phyloP scores from a whole-genome alignment of 2,113 vertebrate species.

The Ciconia stormi region DNA sequence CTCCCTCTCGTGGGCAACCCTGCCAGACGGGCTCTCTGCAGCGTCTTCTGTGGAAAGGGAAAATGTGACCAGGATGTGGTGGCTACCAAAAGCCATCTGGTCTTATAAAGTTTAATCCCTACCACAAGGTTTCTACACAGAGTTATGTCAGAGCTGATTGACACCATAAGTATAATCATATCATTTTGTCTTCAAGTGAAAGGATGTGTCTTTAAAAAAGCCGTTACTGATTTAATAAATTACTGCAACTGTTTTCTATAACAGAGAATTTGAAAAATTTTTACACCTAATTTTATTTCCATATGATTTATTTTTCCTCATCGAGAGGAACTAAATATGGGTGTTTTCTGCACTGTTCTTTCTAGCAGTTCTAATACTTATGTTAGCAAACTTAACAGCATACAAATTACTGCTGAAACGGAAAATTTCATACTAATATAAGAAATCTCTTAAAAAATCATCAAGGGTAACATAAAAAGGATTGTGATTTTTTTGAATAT shows the following conservation, averaged over 20 bases:
- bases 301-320: not conserved
- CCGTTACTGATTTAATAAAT: not conserved
- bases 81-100: not conserved
- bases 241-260: not conserved
- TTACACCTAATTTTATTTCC: conserved; percentile 9
- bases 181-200: not conserved
- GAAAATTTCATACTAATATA: not conserved
- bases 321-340: not conserved
- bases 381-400: not conserved
- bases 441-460: not conserved
- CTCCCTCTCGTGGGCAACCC: fast-evolving
- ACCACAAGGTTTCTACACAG: not conserved
- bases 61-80: not conserved
- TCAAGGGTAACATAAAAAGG: not conserved
- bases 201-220: not conserved
- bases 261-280: not conserved
- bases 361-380: not conserved
- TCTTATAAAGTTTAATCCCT: not conserved
- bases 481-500: not conserved
- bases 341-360: not conserved
- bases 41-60: not conserved
- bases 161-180: not conserved
- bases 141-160: not conserved
- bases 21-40: fast-evolving
- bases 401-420: not conserved